Percentiles rank a stretch among this genome's conserved stretches.
Conservation (phyloP, 1,140 invertebrate species). For the Ceratitis capitata region DNA sequence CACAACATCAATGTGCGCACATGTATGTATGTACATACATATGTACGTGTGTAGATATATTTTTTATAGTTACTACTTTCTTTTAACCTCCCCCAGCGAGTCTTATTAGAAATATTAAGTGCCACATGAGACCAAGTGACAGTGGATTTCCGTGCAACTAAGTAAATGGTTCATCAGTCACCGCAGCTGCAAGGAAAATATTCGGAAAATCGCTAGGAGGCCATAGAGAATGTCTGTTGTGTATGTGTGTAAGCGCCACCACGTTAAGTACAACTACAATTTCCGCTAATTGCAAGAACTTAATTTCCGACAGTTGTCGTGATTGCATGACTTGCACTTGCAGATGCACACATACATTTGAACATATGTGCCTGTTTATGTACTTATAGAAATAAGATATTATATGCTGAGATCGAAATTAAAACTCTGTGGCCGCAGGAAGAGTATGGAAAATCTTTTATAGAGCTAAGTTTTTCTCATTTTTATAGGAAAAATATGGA, state of each 20-base stretch:
- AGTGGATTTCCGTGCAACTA: not conserved
- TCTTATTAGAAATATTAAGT: not conserved
- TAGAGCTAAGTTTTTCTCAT: no score
- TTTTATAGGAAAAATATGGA: no score
- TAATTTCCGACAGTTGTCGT: not conserved
- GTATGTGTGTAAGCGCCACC: not conserved
- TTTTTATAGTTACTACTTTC: not conserved
- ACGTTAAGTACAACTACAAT: not conserved
- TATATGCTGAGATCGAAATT: not conserved
- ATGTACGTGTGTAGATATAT: not conserved
- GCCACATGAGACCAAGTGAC: not conserved
- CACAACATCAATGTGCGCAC: not conserved
- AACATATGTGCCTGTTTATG: no score
- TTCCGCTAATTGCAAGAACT: slow-evolving; percentile 30
- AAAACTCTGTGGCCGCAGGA: not conserved
- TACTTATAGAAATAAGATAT: no score
- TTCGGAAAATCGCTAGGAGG: no score
- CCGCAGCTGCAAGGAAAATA: not conserved
- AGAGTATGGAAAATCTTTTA: not conserved
- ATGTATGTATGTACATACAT: not conserved
- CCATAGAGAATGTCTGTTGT: not conserved
- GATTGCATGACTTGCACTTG: not conserved
- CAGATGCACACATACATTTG: not conserved
- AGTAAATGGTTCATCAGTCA: not conserved
- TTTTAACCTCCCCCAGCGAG: not conserved